Evolutionary conservation across 2,797 vertebrate species (phyloP), one percentile per base, ranked within the genome.

Genomic region (Mus caroli): DNA sequence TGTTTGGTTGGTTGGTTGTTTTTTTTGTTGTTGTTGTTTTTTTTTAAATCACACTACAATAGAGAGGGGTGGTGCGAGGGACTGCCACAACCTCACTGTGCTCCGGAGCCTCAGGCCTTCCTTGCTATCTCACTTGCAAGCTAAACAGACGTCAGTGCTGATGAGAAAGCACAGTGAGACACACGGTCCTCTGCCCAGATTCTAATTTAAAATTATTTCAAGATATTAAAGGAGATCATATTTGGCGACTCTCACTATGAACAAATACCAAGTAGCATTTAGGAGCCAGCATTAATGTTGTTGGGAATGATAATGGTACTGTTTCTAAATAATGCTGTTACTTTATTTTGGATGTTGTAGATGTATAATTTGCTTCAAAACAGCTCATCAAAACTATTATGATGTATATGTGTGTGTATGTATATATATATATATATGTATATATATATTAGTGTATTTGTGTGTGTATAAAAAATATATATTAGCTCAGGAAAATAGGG

Each of bases 361-460:
- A 60, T 62, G 52, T 90, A 82, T 43, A 91, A 86, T 56, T 22
- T 82, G 75, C 75, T 90, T 92, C 75, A 28, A 85, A 93, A 80
- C 75, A n/a, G 5, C 10, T 82, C 77, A 56, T 15, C n/a, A 71
- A 94, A 97, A 76, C 43, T 46, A 37, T 6, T 12, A 31, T 20
- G 64, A 62, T 83, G 43, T 54, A 22, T n/a, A 6, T 31, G 43
- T 24, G 37, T 40, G 43, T 19, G 6, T 19, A 8, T n/a, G 31
- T 17, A 8, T n/a, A 62, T 88, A 43, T 43, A 43, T 43, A 4
- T 43, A 43, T 43, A 43, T 43, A 4, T 43, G 5, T 43, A 43
- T 43, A 43, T 43, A 4, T 43, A 5, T 43, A 43, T 43, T n/a
- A n/a, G n/a, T n/a, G n/a, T n/a, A n/a, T n/a, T n/a, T n/a, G n/a